These are phyloP conservation scores for Acomys russatus DNA, from an alignment of 2,797 vertebrate genomes.

Conservation along the genomic window DNA sequence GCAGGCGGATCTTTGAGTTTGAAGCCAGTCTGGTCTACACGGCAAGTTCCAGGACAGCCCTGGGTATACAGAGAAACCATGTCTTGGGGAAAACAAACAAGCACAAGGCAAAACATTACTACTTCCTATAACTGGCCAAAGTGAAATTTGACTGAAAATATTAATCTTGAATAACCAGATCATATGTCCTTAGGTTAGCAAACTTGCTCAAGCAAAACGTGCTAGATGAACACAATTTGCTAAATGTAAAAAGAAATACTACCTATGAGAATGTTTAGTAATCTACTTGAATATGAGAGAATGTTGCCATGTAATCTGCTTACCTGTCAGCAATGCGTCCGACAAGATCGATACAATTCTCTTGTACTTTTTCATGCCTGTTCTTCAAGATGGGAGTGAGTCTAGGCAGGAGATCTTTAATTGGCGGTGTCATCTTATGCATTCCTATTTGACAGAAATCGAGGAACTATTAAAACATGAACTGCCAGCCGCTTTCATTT, in stretches of 20 bases:
- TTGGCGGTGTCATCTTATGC: conserved; percentile 99
- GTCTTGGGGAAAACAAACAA: too few relatives aligned
- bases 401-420: conserved; percentile 98
- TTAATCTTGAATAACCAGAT: background rate
- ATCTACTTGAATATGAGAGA: conserved; percentile 63
- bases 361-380: conserved; percentile 99
- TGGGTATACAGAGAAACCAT: background rate
- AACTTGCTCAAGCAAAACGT: conserved; percentile 19
- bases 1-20: too few relatives aligned
- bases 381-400: conserved; percentile 99
- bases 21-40: background rate
- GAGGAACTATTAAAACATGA: conserved; percentile 62
- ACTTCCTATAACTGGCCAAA: background rate
- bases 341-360: conserved; percentile 99
- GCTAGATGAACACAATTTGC: background rate
- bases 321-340: conserved; percentile 99
- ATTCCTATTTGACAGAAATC: conserved; percentile 92
- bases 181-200: background rate
- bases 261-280: conserved; percentile 22
- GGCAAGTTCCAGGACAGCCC: background rate
- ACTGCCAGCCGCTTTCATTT: conserved; percentile 11
- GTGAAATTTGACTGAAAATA: conserved; percentile 36
- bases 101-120: background rate
- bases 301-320: conserved; percentile 68
- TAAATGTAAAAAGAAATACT: background rate